Conservation (phyloP, 2,797 vertebrate species). For the Hemitrygon akajei region DNA sequence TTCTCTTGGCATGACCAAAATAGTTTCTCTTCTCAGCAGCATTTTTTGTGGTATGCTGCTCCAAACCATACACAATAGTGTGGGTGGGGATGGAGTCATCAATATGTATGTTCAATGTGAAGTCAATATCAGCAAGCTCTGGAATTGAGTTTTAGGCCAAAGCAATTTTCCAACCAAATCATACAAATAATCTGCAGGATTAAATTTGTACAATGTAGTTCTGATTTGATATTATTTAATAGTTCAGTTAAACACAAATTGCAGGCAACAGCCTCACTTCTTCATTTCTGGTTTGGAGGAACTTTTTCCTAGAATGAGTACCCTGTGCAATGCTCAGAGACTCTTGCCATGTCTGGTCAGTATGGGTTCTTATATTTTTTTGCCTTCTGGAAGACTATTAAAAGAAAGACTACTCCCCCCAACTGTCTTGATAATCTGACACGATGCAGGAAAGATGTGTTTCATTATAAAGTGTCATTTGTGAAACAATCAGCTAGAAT, state of each 20-base stretch:
- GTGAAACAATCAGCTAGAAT: not conserved
- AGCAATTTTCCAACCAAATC: not conserved
- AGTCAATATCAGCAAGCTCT: not conserved
- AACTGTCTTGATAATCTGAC: not conserved
- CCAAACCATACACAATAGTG: not conserved
- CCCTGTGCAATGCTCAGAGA: not conserved
- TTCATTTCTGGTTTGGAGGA: not conserved
- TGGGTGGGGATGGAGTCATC: not conserved
- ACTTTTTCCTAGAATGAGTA: not conserved
- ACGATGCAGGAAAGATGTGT: not conserved
- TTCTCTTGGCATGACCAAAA: not conserved
- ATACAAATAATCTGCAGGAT: not conserved
- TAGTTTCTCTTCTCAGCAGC: not conserved
- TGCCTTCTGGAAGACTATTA: not conserved
- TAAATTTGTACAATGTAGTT: not conserved
- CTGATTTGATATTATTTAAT: not conserved
- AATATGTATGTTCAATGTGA: not conserved
- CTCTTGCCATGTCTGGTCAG: not conserved
- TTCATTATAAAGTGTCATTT: not conserved
- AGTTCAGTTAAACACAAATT: not conserved
- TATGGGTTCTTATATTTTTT: not conserved
- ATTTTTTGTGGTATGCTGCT: not conserved
- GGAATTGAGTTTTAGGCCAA: not conserved
- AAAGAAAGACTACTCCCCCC: not conserved
- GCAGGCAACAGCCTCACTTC: not conserved